phyloP scores from a whole-genome alignment of 2,113 vertebrate species.

The Paramormyrops kingsleyae region DNA sequence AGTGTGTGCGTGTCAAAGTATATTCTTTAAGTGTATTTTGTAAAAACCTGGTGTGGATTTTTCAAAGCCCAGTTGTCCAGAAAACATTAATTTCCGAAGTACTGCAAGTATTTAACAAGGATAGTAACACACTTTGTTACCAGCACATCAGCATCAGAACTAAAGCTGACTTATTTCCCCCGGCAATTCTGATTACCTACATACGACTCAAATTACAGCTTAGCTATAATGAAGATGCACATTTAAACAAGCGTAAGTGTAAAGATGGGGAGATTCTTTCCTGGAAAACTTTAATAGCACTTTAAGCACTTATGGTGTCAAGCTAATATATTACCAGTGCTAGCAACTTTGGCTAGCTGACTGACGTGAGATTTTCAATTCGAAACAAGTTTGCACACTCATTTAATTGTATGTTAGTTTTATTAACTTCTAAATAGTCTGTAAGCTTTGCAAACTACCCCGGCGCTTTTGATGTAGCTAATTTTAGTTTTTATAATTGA shows the following conservation, averaged over 20 bases:
- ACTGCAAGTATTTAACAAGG: too few species aligned
- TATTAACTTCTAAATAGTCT: too few species aligned
- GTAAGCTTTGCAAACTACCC: too few species aligned
- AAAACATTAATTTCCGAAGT: too few species aligned
- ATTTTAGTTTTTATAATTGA: too few species aligned
- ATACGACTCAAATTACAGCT: neutral
- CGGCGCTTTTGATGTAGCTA: too few species aligned
- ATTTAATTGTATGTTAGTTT: too few species aligned
- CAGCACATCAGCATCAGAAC: neutral
- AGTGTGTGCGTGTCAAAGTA: neutral
- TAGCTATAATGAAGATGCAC: neutral
- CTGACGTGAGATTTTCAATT: too few species aligned
- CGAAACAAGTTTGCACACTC: too few species aligned
- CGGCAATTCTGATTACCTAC: neutral
- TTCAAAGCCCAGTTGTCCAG: too few species aligned
- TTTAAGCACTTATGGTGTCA: neutral
- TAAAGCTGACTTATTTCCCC: neutral
- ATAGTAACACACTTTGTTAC: neutral
- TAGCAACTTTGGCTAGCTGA: too few species aligned
- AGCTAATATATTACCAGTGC: too few species aligned
- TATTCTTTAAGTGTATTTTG: neutral
- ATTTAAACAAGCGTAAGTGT: neutral
- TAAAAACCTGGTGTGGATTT: neutral
- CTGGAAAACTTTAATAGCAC: neutral
- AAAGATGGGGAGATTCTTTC: neutral